A percentile compares a stretch with the other conserved stretches of the same genome.
These are phyloP conservation scores for Apamea crenata DNA, from an alignment of 2,888 invertebrate genomes.

Conservation along the genomic window DNA sequence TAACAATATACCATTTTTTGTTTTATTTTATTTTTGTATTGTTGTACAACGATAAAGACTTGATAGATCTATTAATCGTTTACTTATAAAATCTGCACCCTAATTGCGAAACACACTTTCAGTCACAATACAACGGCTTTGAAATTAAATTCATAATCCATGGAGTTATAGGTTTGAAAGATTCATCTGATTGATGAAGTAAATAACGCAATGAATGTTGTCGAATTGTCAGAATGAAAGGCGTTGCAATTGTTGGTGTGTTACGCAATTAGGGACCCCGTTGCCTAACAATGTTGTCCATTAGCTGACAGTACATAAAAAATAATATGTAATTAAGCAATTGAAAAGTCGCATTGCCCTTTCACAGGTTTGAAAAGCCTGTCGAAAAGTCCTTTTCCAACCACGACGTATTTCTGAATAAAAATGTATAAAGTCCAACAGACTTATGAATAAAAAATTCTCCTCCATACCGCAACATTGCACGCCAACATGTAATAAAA, in stretches of 20 bases:
- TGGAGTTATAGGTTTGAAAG: no score
- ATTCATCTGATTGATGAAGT: no score
- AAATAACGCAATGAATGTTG: no score
- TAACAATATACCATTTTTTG: no score
- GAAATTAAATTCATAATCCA: no score
- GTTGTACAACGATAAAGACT: not conserved
- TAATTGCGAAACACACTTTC: no score
- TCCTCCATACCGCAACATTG: slow-evolving; percentile 16
- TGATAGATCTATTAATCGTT: not conserved
- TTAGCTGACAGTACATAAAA: not conserved
- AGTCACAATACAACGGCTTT: no score
- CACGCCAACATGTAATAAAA: slow-evolving; percentile 48
- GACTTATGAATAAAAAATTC: slow-evolving; percentile 14
- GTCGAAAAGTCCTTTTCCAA: not conserved
- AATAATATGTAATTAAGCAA: not conserved
- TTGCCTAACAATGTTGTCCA: not conserved
- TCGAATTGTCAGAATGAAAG: no score
- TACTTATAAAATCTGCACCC: not conserved
- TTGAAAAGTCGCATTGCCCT: not conserved
- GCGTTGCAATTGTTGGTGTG: no score
- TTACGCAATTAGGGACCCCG: no score
- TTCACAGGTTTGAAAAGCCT: not conserved
- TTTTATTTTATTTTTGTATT: no score
- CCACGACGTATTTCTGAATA: not conserved
- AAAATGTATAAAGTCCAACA: not conserved